Percentiles rank a stretch among this genome's conserved stretches.
These are phyloP conservation scores for Centropus bengalensis DNA, from an alignment of 2,113 vertebrate species.

Conservation along the genomic window DNA sequence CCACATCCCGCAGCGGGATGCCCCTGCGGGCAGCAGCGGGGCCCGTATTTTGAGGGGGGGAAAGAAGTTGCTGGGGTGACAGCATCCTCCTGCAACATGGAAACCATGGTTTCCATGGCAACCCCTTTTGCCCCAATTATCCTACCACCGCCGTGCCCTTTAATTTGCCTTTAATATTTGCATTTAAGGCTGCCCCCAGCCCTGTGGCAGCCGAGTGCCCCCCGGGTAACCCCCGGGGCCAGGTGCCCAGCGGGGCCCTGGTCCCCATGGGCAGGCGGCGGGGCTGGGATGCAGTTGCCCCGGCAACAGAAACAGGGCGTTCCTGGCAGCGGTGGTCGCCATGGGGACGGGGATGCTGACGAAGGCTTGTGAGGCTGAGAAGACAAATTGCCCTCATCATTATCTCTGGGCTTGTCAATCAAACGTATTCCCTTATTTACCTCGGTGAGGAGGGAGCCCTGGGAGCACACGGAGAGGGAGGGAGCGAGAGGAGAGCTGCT, in stretches of 20 bases:
- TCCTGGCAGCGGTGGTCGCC: constrained; percentile 83
- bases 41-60: constrained; percentile 50
- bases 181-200: not conserved
- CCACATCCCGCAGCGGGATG: not conserved
- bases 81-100: constrained; percentile 75
- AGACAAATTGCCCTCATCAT: constrained; percentile 86
- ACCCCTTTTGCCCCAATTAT: constrained; percentile 80
- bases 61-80: constrained; percentile 76
- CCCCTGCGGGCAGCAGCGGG: constrained; percentile 68
- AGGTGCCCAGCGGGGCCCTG: not conserved
- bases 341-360: constrained; percentile 90
- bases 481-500: constrained; percentile 59
- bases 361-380: constrained; percentile 84
- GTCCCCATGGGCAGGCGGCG: not conserved
- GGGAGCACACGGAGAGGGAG: constrained; percentile 62
- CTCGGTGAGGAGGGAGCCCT: constrained; percentile 73
- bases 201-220: not conserved
- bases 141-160: constrained; percentile 18
- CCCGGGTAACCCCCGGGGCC: not conserved
- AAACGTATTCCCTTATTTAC: constrained; percentile 77
- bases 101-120: constrained; percentile 77
- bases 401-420: constrained; percentile 84
- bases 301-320: constrained; percentile 86
- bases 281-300: constrained; percentile 87
- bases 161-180: constrained; percentile 25